Percentiles rank a stretch among this genome's conserved stretches.
These are phyloP conservation scores for Pangasius mekongensis DNA, from an alignment of 2,797 vertebrate species.

Conservation along the genomic window DNA sequence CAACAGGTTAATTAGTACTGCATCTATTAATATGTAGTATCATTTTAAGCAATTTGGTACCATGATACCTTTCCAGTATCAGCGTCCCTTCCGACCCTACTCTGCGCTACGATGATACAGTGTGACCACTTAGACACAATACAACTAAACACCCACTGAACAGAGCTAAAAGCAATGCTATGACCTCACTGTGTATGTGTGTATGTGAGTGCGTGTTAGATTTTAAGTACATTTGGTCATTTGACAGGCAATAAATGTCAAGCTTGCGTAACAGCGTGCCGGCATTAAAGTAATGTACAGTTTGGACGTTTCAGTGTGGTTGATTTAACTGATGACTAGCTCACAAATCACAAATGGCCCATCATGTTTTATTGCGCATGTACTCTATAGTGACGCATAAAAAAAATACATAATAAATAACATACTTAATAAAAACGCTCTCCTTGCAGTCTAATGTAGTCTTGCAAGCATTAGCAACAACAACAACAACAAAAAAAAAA, in stretches of 20 bases:
- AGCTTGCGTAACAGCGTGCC: not conserved
- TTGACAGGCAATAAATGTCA: slow-evolving; percentile 24
- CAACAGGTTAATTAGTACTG: not conserved
- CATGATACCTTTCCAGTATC: not conserved
- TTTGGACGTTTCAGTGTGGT: slow-evolving; percentile 12
- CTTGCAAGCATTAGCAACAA: not conserved
- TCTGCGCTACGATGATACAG: slow-evolving; percentile 12
- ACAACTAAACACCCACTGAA: not conserved
- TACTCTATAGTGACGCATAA: slow-evolving; percentile 9
- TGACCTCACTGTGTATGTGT: not conserved
- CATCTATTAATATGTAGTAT: not conserved
- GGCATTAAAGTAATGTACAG: slow-evolving; percentile 3
- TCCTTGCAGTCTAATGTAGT: not conserved
- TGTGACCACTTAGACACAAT: not conserved
- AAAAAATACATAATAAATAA: slow-evolving; percentile 26
- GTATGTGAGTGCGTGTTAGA: not conserved
- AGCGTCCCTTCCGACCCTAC: not conserved
- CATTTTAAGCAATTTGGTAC: not conserved
- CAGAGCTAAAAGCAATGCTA: slow-evolving; percentile 26
- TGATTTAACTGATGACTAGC: slow-evolving; percentile 29
- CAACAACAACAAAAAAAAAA: no score
- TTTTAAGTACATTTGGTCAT: slow-evolving; percentile 16
- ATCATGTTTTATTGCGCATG: slow-evolving; percentile 27
- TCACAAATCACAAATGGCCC: slow-evolving; percentile 28
- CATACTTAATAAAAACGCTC: slow-evolving; percentile 7